A percentile compares a stretch with the other conserved stretches of the same genome.
phyloP scores from a whole-genome alignment of 2,888 invertebrate genomes.

The Temnothorax ravouxi region DNA sequence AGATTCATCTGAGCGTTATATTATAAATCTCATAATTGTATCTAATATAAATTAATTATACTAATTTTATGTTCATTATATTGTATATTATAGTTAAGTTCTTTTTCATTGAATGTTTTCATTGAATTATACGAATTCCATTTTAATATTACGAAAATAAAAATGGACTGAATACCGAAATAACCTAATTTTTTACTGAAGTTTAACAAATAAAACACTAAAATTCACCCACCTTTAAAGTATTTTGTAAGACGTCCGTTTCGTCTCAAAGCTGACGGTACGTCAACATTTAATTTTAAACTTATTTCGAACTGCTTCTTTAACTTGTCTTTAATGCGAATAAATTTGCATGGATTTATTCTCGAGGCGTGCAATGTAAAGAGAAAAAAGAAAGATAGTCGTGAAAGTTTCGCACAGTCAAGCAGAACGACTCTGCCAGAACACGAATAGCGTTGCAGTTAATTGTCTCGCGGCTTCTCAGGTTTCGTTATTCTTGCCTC shows the following conservation, averaged over 20 bases:
- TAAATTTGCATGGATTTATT: constrained; percentile 59
- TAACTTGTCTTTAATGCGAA: constrained; percentile 58
- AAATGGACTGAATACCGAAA: neutral
- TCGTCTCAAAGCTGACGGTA: neutral
- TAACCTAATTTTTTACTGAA: neutral
- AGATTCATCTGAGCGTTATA: neutral
- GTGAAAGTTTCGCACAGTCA: constrained; percentile 71
- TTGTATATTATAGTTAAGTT: neutral
- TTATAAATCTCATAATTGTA: neutral
- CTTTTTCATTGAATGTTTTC: neutral
- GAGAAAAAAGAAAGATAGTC: constrained; percentile 57
- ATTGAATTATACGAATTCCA: neutral
- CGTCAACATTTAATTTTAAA: constrained; percentile 24
- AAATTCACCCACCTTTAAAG: neutral
- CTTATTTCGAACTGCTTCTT: constrained; percentile 39
- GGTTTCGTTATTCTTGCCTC: constrained; percentile 62
- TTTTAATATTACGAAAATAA: neutral
- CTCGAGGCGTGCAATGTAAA: constrained; percentile 55
- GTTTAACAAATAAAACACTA: neutral
- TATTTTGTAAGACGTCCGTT: neutral
- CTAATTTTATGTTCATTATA: neutral
- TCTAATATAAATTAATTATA: neutral
- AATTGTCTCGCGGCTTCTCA: constrained; percentile 67
- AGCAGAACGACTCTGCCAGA: constrained; percentile 62
- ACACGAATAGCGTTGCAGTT: constrained; percentile 56